These are phyloP conservation scores for Chinchilla lanigera DNA, from an alignment of 2,113 vertebrate genomes.

Conservation along the genomic window DNA sequence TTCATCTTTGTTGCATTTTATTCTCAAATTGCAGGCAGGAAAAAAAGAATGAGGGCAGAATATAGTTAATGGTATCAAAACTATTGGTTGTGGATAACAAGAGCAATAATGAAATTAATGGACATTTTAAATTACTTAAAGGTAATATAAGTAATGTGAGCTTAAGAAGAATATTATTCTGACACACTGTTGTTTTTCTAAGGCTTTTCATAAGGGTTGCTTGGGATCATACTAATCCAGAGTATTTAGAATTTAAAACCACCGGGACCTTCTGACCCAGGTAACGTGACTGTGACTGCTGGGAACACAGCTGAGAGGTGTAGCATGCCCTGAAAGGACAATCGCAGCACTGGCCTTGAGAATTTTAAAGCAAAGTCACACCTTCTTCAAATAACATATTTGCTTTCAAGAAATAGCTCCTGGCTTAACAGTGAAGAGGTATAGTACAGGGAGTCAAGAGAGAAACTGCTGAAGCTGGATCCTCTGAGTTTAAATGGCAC, in stretches of 20 bases:
- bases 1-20: background rate
- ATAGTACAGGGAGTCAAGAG: background rate
- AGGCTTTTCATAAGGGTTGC: background rate
- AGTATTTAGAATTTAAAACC: constrained; percentile 23
- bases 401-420: constrained; percentile 35
- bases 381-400: constrained; percentile 40
- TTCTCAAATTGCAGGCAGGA: background rate
- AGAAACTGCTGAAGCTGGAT: background rate
- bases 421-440: background rate
- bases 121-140: background rate
- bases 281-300: background rate
- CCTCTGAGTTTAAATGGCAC: background rate
- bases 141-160: background rate
- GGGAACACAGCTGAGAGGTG: background rate
- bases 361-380: constrained; percentile 41
- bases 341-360: background rate
- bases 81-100: background rate
- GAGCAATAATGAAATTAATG: background rate
- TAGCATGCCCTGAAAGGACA: background rate
- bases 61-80: background rate
- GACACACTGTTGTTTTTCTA: background rate
- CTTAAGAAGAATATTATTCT: background rate
- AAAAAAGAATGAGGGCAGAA: background rate
- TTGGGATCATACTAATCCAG: background rate
- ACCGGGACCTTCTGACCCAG: background rate